Evolutionary conservation across 2,888 invertebrate species (phyloP).

Genomic region (Drosophila peninsularis): DNA sequence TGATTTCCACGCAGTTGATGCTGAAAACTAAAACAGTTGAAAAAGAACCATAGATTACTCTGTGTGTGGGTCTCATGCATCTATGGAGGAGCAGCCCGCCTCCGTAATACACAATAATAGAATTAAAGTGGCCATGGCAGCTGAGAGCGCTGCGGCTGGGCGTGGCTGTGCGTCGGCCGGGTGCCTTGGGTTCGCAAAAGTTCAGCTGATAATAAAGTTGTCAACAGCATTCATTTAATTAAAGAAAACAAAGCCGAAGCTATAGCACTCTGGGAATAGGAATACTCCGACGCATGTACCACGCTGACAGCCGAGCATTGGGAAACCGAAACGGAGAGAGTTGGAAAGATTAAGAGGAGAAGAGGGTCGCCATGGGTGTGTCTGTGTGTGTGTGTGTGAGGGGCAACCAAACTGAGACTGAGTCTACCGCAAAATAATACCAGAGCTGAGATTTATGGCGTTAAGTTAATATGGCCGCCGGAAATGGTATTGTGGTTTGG

Average conservation of each 20-base stretch:
- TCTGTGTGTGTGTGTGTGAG: background rate
- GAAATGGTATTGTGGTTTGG: constrained; percentile 66
- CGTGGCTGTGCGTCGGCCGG: constrained; percentile 2
- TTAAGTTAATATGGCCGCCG: constrained; percentile 70
- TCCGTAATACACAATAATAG: constrained; percentile 73
- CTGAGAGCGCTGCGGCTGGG: constrained; percentile 10
- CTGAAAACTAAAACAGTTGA: constrained; percentile 73
- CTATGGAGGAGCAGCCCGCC: constrained; percentile 19
- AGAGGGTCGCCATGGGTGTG: background rate
- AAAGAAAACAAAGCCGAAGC: constrained; percentile 78
- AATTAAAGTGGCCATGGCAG: constrained; percentile 70
- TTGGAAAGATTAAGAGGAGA: constrained; percentile 5
- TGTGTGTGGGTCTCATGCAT: constrained; percentile 12
- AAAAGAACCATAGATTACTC: constrained; percentile 51
- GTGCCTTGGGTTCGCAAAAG: constrained; percentile 60
- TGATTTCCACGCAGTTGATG: constrained; percentile 70
- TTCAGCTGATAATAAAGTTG: constrained; percentile 81
- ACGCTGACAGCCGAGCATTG: constrained; percentile 19
- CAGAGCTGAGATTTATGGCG: constrained; percentile 70
- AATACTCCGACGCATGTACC: constrained; percentile 39
- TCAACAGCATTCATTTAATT: constrained; percentile 83
- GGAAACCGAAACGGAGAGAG: constrained; percentile 2
- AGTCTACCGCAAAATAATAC: constrained; percentile 50
- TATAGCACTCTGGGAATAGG: constrained; percentile 70
- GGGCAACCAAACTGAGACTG: constrained; percentile 18